These are phyloP conservation scores for Wiebesia pumilae DNA, from an alignment of 1,140 invertebrate genomes.

Conservation along the genomic window DNA sequence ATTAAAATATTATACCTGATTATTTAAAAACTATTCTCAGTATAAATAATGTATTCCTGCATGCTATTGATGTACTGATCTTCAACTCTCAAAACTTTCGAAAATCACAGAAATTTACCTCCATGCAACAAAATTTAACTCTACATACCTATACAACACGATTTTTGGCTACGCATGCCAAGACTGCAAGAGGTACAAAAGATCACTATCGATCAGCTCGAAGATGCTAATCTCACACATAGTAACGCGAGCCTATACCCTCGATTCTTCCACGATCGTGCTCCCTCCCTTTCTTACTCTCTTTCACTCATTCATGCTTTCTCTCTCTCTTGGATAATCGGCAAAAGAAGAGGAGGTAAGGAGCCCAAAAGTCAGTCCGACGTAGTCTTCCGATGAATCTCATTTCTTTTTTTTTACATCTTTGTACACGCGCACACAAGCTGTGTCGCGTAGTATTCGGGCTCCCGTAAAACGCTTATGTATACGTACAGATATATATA, in stretches of 20 bases:
- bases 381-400: conserved; percentile 5
- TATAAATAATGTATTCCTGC: background rate
- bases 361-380: background rate
- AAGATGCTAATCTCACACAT: conserved; percentile 46
- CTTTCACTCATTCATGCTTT: background rate
- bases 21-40: background rate
- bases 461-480: conserved; percentile 21
- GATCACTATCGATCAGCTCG: conserved; percentile 39
- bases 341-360: background rate
- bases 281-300: conserved; percentile 51
- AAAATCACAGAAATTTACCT: conserved; percentile 2
- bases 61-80: background rate
- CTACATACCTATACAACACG: background rate
- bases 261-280: background rate
- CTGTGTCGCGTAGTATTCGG: background rate
- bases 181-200: conserved; percentile 20
- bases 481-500: background rate
- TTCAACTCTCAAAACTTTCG: background rate
- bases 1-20: too few species aligned
- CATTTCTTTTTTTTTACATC: background rate
- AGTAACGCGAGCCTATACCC: conserved; percentile 17
- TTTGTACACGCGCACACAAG: background rate
- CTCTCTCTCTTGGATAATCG: conserved; percentile 44
- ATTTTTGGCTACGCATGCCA: background rate
- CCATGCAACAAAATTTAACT: background rate